Percentiles rank a stretch among this genome's conserved stretches.
Evolutionary conservation across 1,140 invertebrate genomes (phyloP).

Genomic region (Drosophila grimshawi): DNA sequence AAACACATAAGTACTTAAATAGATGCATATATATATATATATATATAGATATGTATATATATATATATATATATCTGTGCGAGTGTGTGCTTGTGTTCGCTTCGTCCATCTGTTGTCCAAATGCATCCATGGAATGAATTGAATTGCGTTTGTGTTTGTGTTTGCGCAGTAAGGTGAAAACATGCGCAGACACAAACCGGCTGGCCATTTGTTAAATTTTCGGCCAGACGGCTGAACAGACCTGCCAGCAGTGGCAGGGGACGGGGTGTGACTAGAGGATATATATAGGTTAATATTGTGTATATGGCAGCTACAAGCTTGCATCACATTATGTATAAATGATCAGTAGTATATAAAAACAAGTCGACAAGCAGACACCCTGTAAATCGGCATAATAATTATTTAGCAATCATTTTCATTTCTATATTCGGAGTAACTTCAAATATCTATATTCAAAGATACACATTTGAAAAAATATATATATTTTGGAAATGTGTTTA

Average conservation of each 20-base stretch:
- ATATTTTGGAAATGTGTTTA: too few relatives aligned
- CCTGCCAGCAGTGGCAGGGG: neutral
- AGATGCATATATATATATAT: neutral
- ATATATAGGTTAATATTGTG: constrained; percentile 2
- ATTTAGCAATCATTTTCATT: too few relatives aligned
- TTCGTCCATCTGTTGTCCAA: constrained; percentile 41
- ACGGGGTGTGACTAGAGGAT: neutral
- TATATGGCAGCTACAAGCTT: constrained; percentile 21
- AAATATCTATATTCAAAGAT: too few relatives aligned
- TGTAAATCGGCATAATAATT: neutral
- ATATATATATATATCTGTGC: constrained; percentile 39
- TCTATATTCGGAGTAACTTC: too few relatives aligned
- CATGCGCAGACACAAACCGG: constrained; percentile 36
- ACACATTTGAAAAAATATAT: too few relatives aligned
- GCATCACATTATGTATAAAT: constrained; percentile 41
- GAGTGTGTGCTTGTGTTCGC: constrained; percentile 43
- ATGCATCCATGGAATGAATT: constrained; percentile 49
- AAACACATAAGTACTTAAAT: constrained; percentile 1
- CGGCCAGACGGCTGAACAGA: constrained; percentile 16
- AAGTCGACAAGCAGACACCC: constrained; percentile 8
- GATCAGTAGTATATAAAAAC: neutral
- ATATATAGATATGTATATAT: neutral
- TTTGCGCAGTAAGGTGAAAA: constrained; percentile 50
- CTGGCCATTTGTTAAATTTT: constrained; percentile 16
- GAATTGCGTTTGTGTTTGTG: constrained; percentile 51